Percentiles rank a stretch among this genome's conserved stretches.
phyloP scores from a whole-genome alignment of 2,888 invertebrate genomes.

The Synanthedon tipuliformis region DNA sequence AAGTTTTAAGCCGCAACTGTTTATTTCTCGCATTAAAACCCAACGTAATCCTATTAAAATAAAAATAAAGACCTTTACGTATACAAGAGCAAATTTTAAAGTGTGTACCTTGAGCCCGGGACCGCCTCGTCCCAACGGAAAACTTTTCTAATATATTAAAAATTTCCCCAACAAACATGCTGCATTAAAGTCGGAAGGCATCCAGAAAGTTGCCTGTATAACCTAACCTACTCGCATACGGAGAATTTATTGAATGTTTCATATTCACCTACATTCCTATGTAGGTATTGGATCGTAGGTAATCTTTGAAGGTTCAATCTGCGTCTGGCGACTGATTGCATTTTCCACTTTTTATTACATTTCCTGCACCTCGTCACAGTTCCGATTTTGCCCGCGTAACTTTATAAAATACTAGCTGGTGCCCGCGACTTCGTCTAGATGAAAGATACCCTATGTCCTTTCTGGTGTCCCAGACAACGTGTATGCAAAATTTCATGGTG shows the following conservation, averaged over 20 bases:
- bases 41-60: constrained; percentile 36
- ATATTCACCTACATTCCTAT: neutral
- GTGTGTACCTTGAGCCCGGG: constrained; percentile 22
- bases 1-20: constrained; percentile 33
- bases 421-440: too few species aligned
- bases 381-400: too few species aligned
- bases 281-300: neutral
- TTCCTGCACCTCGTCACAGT: too few species aligned
- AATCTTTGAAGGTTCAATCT: neutral
- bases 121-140: constrained; percentile 21
- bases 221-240: constrained; percentile 11
- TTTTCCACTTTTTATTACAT: too few species aligned
- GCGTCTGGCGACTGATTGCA: neutral
- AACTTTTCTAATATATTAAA: constrained; percentile 56
- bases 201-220: constrained; percentile 28
- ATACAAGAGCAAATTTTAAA: constrained; percentile 41
- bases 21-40: constrained; percentile 31
- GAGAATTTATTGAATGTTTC: constrained; percentile 11
- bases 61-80: constrained; percentile 25
- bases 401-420: too few species aligned
- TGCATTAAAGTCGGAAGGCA: constrained; percentile 29
- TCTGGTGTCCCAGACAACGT: too few species aligned
- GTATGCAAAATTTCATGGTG: too few species aligned
- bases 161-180: constrained; percentile 37
- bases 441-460: too few species aligned